Base-by-base conservation (phyloP, 2,888 invertebrate genomes). In the Lycophotia porphyrea region DNA sequence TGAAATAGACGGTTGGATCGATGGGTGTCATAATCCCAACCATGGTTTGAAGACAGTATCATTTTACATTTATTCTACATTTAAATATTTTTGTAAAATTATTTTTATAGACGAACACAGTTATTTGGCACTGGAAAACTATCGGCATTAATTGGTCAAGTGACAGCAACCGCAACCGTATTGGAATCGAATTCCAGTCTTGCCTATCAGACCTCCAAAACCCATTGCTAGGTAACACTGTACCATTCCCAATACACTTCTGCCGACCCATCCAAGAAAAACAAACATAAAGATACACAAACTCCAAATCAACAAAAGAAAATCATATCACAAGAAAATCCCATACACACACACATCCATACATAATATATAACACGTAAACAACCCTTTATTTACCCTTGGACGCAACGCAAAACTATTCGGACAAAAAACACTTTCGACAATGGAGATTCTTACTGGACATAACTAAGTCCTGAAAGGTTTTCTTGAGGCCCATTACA, bases 401-500 rank as follows among this genome's bases (percentile, higher is more conserved):
- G 47, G 31, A 42, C 34, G 68, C 39, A 70, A 72, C 42, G 68
- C 67, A 60, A 68, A 84, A 84, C 70, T 76, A 73, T 80, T 77
- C 47, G 42, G 31, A 64, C 78, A 78, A 84, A 82, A 83, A 84
- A 73, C 71, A 78, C 70, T 81, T 71, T 75, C 71, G 47, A 84
- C 81, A 84, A 84, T 73, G n/a, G 64, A 75, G 39, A 83, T 78
- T 83, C 83, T 83, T 80, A 71, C 80, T 80, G 84, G 84, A 82
- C 86, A 82, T 80, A 85, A 83, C 81, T 69, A 71, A 83, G 74
- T 75, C 72, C 77, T 82, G 82, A 87, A 86, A 86, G 83, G 80
- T 76, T 87, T 87, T 76, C 86, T 78, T 64, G 74, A 64, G 76
- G 75, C 79, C 82, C 87, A 86, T 82, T 84, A 83, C 81, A 77